Conservation (phyloP, 1,140 invertebrate species). For the Muscidifurax raptorellus region DNA sequence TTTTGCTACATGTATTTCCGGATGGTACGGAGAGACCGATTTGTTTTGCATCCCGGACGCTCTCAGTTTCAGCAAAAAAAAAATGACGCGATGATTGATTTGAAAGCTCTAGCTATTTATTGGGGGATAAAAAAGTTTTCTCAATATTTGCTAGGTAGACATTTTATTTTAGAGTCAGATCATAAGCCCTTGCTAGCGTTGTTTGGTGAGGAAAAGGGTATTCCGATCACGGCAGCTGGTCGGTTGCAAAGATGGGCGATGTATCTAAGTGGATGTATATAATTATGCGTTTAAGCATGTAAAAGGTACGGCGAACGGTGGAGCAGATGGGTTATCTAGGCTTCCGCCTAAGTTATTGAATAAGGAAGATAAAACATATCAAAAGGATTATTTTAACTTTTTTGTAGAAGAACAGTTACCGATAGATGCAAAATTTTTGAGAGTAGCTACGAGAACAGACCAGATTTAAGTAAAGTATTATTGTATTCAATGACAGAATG, state of each 20-base stretch:
- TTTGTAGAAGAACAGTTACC: background rate
- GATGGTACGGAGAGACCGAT: conserved; percentile 65
- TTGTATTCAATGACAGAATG: background rate
- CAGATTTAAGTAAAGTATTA: background rate
- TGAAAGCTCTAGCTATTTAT: conserved; percentile 73
- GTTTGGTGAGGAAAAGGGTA: conserved; percentile 59
- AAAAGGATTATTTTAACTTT: background rate
- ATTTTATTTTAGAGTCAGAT: conserved; percentile 64
- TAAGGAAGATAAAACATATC: background rate
- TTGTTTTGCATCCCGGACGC: conserved; percentile 70
- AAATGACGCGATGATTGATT: conserved; percentile 74
- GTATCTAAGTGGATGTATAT: conserved; percentile 59
- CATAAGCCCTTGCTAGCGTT: conserved; percentile 63
- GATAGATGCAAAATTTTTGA: background rate
- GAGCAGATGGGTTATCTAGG: conserved; percentile 57
- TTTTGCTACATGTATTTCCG: conserved; percentile 59
- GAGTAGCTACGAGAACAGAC: background rate
- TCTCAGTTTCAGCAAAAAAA: conserved; percentile 69
- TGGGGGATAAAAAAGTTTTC: conserved; percentile 71
- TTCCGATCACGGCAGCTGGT: conserved; percentile 58
- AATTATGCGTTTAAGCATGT: conserved; percentile 53
- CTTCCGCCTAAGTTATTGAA: too few relatives aligned
- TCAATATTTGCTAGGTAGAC: conserved; percentile 67
- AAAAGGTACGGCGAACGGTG: conserved; percentile 52
- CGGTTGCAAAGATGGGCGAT: conserved; percentile 58